phyloP scores from a whole-genome alignment of 2,797 vertebrate species.

The Tokudaia muenninki region DNA sequence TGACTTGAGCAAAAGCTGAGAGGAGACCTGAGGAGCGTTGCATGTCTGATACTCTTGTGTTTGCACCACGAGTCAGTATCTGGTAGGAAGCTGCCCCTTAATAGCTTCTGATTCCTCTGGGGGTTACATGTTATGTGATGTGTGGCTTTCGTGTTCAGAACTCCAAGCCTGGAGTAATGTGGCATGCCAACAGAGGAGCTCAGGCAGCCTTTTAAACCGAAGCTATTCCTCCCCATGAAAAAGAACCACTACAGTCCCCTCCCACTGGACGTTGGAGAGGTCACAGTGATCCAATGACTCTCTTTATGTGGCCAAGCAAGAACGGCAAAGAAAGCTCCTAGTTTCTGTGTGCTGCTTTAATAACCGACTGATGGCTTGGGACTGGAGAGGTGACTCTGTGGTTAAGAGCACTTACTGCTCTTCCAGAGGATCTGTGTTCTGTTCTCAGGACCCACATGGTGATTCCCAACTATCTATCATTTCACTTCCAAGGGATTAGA shows the following conservation, averaged over 20 bases:
- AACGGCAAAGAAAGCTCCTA: not conserved
- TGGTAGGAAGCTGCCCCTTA: not conserved
- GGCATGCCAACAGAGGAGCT: constrained; percentile 1
- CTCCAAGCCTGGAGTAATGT: not conserved
- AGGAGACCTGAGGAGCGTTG: not conserved
- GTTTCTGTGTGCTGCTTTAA: not conserved
- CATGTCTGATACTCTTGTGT: constrained; percentile 20
- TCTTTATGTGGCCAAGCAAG: not conserved
- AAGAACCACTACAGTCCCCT: not conserved
- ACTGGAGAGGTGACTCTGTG: not conserved
- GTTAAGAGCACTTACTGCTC: not conserved
- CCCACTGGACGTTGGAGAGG: not conserved
- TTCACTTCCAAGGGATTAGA: not conserved
- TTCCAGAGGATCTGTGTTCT: not conserved
- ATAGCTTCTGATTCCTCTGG: constrained; percentile 55
- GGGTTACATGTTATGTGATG: not conserved
- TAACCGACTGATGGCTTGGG: not conserved
- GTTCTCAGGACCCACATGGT: not conserved
- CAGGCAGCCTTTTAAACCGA: not conserved
- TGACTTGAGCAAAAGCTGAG: constrained; percentile 22
- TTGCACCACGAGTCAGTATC: constrained; percentile 47
- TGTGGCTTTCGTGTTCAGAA: not conserved
- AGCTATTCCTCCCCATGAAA: not conserved
- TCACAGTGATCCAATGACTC: not conserved
- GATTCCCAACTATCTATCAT: not conserved